Percentiles rank a stretch among this genome's conserved stretches.
Conservation (phyloP, 2,888 invertebrate species). For the Ceriagrion tenellum region DNA sequence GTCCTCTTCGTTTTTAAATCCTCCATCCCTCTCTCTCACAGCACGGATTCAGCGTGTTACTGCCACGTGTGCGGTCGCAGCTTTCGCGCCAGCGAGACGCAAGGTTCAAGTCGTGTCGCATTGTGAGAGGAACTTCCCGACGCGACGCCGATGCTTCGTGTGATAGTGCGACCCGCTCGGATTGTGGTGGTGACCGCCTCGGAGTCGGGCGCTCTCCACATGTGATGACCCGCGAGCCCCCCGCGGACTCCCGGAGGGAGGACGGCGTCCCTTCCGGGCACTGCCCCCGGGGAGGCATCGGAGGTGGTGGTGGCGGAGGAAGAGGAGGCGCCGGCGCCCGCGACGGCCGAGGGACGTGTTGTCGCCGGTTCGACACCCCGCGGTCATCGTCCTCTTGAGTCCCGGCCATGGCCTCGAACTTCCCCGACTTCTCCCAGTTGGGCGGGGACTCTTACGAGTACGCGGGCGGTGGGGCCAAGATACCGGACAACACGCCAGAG, state of each 20-base stretch:
- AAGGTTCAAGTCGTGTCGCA: background rate
- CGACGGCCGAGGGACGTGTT: background rate
- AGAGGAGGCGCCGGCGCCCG: background rate
- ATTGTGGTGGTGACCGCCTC: background rate
- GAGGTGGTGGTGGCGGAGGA: background rate
- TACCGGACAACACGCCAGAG: slow-evolving; percentile 50
- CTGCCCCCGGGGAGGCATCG: background rate
- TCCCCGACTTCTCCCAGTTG: slow-evolving; percentile 49
- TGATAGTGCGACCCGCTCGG: background rate
- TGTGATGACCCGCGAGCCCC: slow-evolving; percentile 1
- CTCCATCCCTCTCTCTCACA: background rate
- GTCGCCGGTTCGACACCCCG: background rate
- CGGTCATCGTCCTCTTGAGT: background rate
- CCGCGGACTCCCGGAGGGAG: background rate
- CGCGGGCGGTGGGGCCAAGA: background rate
- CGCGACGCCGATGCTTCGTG: background rate
- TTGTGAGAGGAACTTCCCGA: background rate
- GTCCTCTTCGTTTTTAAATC: background rate
- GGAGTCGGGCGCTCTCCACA: background rate
- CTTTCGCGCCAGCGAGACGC: background rate
- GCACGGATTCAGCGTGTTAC: background rate
- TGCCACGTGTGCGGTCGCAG: background rate
- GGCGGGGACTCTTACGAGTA: slow-evolving; percentile 41
- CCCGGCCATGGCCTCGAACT: slow-evolving; percentile 54
- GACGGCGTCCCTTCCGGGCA: background rate